A percentile compares a stretch with the other conserved stretches of the same genome.
Conservation (phyloP, 1,140 invertebrate genomes). For the Thrips palmi region DNA sequence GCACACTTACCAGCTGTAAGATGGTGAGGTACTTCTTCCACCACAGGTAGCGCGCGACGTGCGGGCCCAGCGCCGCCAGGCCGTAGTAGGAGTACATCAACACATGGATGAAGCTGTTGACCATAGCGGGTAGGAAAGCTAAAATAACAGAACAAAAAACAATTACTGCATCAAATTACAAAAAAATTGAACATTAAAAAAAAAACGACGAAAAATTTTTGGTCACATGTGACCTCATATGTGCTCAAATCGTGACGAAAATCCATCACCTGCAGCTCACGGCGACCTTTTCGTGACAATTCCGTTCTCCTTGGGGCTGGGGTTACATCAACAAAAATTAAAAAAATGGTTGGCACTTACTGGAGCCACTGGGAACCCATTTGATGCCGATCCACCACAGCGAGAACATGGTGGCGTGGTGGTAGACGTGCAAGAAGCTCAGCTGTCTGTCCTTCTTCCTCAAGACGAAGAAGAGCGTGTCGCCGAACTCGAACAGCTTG, state of each 20-base stretch:
- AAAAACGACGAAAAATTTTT: too few relatives aligned
- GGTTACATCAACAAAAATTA: conserved; percentile 22
- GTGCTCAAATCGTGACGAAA: too few relatives aligned
- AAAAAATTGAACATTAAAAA: conserved; percentile 15
- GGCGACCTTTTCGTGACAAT: too few relatives aligned
- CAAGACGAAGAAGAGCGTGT: conserved; percentile 82
- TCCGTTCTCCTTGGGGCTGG: too few relatives aligned
- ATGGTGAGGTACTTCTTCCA: conserved; percentile 91
- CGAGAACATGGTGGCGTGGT: conserved; percentile 81
- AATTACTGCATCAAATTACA: too few relatives aligned
- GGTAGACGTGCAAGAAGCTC: conserved; percentile 80
- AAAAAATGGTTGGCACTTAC: conserved; percentile 44
- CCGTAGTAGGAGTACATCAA: conserved; percentile 90
- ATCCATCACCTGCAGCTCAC: too few relatives aligned
- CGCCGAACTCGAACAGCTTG: conserved; percentile 82
- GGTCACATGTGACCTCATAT: too few relatives aligned
- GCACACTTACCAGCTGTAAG: conserved; percentile 44
- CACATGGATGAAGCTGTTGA: conserved; percentile 72
- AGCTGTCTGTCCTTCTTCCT: conserved; percentile 75
- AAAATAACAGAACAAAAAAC: too few relatives aligned
- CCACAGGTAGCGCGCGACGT: conserved; percentile 64
- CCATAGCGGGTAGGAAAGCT: conserved; percentile 73
- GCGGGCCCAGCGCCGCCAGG: conserved; percentile 61
- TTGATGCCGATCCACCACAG: conserved; percentile 94
- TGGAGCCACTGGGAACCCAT: conserved; percentile 88